phyloP scores from a whole-genome alignment of 1,140 invertebrate genomes.

The Drosophila miranda region DNA sequence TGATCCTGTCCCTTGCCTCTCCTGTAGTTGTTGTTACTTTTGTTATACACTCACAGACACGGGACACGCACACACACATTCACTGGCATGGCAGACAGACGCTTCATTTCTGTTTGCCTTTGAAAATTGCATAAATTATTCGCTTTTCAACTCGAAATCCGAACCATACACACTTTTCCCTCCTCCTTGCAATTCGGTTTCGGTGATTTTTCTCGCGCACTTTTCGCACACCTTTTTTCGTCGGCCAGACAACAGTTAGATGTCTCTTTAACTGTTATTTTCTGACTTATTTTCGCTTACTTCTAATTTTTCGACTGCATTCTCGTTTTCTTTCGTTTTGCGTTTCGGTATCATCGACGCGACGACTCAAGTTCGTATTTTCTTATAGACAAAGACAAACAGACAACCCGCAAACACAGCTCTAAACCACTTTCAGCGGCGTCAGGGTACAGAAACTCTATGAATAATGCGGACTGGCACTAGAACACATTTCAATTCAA shows the following conservation, averaged over 20 bases:
- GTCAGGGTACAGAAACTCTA: conserved; percentile 1
- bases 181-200: conserved; percentile 18
- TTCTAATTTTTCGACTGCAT: conserved; percentile 27
- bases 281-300: conserved; percentile 14
- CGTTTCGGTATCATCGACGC: conserved; percentile 39
- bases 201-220: conserved; percentile 21
- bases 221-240: conserved; percentile 30
- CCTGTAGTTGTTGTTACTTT: conserved; percentile 47
- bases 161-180: too few relatives aligned
- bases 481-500: too few relatives aligned
- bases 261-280: conserved; percentile 46
- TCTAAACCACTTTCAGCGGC: neutral
- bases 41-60: conserved; percentile 60
- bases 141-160: conserved; percentile 53
- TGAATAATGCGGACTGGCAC: too few relatives aligned
- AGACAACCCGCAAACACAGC: conserved; percentile 19
- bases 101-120: conserved; percentile 38
- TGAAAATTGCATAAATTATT: conserved; percentile 60
- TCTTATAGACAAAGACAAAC: conserved; percentile 53
- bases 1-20: conserved; percentile 48
- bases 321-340: conserved; percentile 31
- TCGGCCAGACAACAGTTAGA: conserved; percentile 62
- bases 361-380: conserved; percentile 19
- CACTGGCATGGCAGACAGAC: conserved; percentile 48
- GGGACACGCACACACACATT: conserved; percentile 29